Evolutionary conservation across 1,140 invertebrate genomes (phyloP).

Genomic region (Drosophila kohkoa): DNA sequence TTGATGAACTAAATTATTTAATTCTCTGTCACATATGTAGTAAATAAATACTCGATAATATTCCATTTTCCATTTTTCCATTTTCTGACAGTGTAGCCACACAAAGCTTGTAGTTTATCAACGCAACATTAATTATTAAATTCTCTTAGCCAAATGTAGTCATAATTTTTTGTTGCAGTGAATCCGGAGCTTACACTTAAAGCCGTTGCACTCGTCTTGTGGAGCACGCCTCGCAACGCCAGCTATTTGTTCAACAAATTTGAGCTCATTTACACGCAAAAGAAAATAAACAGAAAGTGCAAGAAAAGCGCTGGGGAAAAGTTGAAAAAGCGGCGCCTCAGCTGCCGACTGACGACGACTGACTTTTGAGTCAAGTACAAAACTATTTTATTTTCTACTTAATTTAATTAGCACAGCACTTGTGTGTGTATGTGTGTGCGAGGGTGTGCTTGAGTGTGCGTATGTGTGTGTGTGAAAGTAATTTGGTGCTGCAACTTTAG

Average conservation of each 20-base stretch:
- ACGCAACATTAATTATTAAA: conserved; percentile 3
- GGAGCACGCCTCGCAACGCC: conserved; percentile 22
- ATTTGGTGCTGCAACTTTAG: conserved; percentile 56
- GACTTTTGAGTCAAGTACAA: conserved; percentile 59
- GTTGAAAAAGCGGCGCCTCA: conserved; percentile 29
- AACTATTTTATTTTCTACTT: conserved; percentile 73
- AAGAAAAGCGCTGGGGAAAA: conserved; percentile 23
- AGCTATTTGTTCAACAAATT: conserved; percentile 75
- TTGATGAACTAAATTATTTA: too few species aligned
- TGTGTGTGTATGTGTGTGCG: conserved; percentile 15
- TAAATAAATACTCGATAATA: too few species aligned
- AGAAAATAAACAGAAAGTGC: conserved; percentile 34
- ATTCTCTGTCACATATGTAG: too few species aligned
- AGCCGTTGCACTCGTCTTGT: not conserved
- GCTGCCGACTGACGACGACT: conserved; percentile 12
- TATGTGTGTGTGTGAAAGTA: conserved; percentile 54
- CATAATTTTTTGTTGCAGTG: conserved; percentile 26
- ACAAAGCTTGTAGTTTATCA: conserved; percentile 2
- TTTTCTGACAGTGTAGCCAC: not conserved
- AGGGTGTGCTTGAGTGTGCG: not conserved
- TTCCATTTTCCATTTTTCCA: too few species aligned
- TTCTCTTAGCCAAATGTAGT: not conserved
- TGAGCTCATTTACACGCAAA: conserved; percentile 76
- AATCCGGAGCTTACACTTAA: not conserved
- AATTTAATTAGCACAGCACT: conserved; percentile 77